A percentile compares a stretch with the other conserved stretches of the same genome.
Conservation (phyloP, 2,113 vertebrate genomes). For the Aix galericulata region DNA sequence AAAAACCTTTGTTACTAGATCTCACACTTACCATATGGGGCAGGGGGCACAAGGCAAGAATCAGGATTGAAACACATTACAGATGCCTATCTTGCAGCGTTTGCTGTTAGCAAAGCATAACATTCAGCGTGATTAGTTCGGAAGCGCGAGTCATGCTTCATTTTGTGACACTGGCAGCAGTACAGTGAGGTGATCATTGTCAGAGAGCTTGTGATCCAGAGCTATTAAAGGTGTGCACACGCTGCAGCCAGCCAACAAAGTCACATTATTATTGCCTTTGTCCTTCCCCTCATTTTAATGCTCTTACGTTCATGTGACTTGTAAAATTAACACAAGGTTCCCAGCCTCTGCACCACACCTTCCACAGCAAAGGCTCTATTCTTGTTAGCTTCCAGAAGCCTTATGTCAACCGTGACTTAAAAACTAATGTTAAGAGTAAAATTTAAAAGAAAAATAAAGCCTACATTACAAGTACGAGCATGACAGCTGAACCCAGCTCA, state of each 20-base stretch:
- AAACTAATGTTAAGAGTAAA: neutral
- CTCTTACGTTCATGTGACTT: conserved; percentile 8
- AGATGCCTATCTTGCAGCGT: neutral
- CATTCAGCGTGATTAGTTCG: neutral
- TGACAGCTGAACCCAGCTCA: neutral
- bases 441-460: neutral
- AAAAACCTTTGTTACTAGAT: neutral
- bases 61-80: neutral
- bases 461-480: neutral
- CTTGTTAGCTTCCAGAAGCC: neutral
- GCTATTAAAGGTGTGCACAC: neutral
- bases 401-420: neutral
- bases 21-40: neutral
- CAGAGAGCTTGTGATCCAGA: neutral
- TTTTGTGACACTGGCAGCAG: neutral
- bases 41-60: neutral
- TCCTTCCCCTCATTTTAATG: conserved; percentile 19
- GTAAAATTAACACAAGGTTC: neutral
- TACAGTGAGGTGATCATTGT: neutral
- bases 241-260: neutral
- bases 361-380: neutral
- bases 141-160: neutral
- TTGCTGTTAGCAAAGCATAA: neutral
- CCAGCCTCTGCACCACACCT: neutral
- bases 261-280: conserved; percentile 19